Conservation (phyloP, 2,888 invertebrate genomes). For the Nipponacmea schrenckii region DNA sequence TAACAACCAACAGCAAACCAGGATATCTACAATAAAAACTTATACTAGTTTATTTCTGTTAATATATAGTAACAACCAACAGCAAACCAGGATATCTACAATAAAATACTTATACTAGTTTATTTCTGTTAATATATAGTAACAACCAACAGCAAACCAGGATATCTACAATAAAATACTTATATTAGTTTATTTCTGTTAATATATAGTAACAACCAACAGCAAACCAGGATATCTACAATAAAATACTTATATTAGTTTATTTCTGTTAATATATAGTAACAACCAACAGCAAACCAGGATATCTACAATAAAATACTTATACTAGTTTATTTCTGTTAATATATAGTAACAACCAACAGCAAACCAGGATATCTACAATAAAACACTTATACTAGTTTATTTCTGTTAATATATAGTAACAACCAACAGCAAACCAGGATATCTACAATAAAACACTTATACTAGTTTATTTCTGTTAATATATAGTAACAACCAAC, state of each 20-base stretch:
- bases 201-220: neutral
- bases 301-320: conserved; percentile 4
- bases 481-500: neutral
- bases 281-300: neutral
- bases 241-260: neutral
- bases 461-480: too few relatives aligned
- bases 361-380: neutral
- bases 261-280: neutral
- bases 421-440: neutral
- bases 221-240: neutral
- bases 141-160: conserved; percentile 98
- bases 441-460: neutral
- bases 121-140: conserved; percentile 93
- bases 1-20: conserved; percentile 99
- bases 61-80: conserved; percentile 97
- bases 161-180: conserved; percentile 71
- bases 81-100: conserved; percentile 88
- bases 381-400: neutral
- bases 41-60: conserved; percentile 89
- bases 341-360: neutral
- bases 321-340: neutral
- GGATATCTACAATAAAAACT: conserved; percentile 75
- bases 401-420: neutral
- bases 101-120: conserved; percentile 79
- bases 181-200: neutral